Evolutionary conservation across 2,797 vertebrate species (phyloP).

Genomic region (Bucorvus abyssinicus): DNA sequence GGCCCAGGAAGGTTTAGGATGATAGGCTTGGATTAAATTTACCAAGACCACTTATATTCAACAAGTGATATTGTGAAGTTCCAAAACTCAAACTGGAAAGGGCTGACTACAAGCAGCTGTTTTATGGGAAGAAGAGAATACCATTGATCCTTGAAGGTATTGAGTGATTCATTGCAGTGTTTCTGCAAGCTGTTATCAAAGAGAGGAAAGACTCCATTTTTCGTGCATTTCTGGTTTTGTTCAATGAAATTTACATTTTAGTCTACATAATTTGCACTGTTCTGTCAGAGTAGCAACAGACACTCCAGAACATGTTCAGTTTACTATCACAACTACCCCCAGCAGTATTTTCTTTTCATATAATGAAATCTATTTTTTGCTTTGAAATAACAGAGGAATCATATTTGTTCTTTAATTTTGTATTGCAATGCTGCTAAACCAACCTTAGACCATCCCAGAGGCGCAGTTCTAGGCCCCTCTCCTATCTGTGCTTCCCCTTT

Average conservation of each 20-base stretch:
- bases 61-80: background rate
- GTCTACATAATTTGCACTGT: slow-evolving; percentile 4
- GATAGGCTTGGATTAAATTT: background rate
- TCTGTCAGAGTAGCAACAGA: background rate
- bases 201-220: background rate
- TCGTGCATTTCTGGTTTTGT: background rate
- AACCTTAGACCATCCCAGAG: background rate
- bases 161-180: background rate
- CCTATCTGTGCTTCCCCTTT: background rate
- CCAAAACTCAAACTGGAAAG: background rate
- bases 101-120: background rate
- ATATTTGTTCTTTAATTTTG: background rate
- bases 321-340: background rate
- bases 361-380: background rate
- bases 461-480: background rate
- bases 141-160: background rate
- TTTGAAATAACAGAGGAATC: background rate
- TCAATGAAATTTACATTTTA: slow-evolving; percentile 58
- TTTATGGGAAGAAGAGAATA: background rate
- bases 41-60: background rate
- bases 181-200: slow-evolving; percentile 6
- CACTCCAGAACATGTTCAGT: background rate
- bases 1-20: background rate
- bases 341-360: background rate
- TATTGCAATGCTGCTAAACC: background rate